Evolutionary conservation across 2,888 invertebrate species (phyloP).

Genomic region (Tethea ocularis): DNA sequence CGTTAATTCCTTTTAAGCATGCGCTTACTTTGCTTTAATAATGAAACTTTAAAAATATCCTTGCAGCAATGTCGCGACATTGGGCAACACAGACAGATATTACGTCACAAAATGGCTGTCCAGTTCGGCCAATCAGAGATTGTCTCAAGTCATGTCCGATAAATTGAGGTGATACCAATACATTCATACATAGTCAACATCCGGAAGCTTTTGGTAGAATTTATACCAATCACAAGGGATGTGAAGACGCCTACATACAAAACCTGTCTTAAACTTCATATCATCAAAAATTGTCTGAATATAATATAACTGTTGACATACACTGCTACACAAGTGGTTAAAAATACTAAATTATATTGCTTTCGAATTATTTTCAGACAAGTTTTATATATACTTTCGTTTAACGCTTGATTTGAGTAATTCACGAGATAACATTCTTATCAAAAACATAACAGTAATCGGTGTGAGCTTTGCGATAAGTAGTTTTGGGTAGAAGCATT

Average conservation of each 20-base stretch:
- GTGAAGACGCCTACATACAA: neutral
- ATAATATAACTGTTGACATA: neutral
- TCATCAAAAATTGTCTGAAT: neutral
- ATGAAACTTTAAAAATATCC: conserved; percentile 4
- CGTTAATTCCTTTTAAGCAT: conserved; percentile 8
- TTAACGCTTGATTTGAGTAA: too few relatives aligned
- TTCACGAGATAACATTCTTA: too few relatives aligned
- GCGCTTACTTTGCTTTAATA: neutral
- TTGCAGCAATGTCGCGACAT: conserved; percentile 32
- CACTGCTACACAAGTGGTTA: too few relatives aligned
- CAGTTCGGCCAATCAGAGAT: conserved; percentile 7
- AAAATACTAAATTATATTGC: neutral
- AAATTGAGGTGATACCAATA: neutral
- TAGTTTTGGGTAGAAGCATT: too few relatives aligned
- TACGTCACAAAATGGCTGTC: conserved; percentile 14
- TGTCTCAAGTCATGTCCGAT: conserved; percentile 6
- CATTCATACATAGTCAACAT: neutral
- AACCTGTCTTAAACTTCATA: neutral
- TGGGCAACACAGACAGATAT: conserved; percentile 16
- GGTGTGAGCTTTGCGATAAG: too few relatives aligned
- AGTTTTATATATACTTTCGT: neutral
- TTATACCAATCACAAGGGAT: neutral
- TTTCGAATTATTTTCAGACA: neutral
- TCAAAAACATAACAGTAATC: too few relatives aligned
- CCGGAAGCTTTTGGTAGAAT: neutral